Percentiles rank a stretch among this genome's conserved stretches.
Evolutionary conservation across 2,113 vertebrate genomes (phyloP).

Genomic region (Ranitomeya imitator): DNA sequence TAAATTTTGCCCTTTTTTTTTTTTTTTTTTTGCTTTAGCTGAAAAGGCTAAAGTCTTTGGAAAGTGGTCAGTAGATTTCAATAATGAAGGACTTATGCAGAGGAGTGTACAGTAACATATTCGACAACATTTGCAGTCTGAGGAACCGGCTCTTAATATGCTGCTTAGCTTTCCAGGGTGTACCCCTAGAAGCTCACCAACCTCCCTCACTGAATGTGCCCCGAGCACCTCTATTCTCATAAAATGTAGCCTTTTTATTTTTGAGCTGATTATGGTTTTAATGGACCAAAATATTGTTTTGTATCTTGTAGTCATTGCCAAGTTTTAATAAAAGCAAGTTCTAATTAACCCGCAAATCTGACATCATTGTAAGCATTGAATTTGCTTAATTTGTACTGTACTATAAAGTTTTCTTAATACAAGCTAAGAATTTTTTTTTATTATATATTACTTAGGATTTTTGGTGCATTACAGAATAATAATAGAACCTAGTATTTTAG

Average conservation of each 20-base stretch:
- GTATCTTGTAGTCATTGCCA: constrained; percentile 74
- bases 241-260: constrained; percentile 59
- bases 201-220: constrained; percentile 52
- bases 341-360: constrained; percentile 58
- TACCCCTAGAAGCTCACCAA: constrained; percentile 24
- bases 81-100: constrained; percentile 44
- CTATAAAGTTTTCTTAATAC: too few species aligned
- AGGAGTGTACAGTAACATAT: constrained; percentile 39
- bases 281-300: constrained; percentile 82
- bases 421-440: too few species aligned
- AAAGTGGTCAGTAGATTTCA: constrained; percentile 56
- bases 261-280: constrained; percentile 67
- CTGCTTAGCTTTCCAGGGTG: constrained; percentile 49
- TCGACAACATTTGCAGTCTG: constrained; percentile 46
- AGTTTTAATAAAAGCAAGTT: constrained; percentile 84
- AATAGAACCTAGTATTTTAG: background rate
- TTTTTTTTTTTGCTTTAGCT: background rate
- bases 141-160: constrained; percentile 47
- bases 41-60: constrained; percentile 39
- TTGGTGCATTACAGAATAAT: background rate
- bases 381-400: background rate
- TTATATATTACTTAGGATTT: too few species aligned
- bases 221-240: constrained; percentile 56
- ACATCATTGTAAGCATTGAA: background rate
- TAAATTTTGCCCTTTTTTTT: background rate